A percentile compares a stretch with the other conserved stretches of the same genome.
phyloP scores from a whole-genome alignment of 2,113 vertebrate genomes.

The Microcebus murinus region DNA sequence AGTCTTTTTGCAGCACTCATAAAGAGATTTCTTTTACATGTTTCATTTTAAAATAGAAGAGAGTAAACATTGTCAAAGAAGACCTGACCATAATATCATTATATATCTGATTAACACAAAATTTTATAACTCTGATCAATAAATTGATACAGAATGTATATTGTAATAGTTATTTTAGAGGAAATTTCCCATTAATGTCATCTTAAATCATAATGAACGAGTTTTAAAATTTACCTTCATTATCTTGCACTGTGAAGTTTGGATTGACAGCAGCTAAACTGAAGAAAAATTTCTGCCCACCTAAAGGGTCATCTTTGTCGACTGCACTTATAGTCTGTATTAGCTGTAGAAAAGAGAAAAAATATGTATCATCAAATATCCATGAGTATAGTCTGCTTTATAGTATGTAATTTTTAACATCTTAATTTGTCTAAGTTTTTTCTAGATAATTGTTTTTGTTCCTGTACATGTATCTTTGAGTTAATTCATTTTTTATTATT shows the following conservation, averaged over 20 bases:
- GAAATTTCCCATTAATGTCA: neutral
- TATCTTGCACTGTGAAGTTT: slow-evolving; percentile 98
- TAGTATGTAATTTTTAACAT: neutral
- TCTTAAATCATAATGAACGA: neutral
- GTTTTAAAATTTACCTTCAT: slow-evolving; percentile 91
- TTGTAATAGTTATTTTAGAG: neutral
- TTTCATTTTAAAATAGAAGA: slow-evolving; percentile 27
- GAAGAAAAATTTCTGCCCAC: slow-evolving; percentile 99
- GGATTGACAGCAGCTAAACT: slow-evolving; percentile 95
- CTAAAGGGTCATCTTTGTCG: slow-evolving; percentile 96
- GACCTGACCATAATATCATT: neutral
- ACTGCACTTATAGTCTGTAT: slow-evolving; percentile 99
- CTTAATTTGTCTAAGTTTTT: neutral
- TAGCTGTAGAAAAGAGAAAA: slow-evolving; percentile 87
- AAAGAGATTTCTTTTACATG: neutral
- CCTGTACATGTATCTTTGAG: neutral
- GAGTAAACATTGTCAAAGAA: neutral
- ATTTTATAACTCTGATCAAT: neutral
- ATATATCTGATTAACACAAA: neutral
- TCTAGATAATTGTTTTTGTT: neutral
- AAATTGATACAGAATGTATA: neutral
- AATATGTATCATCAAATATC: neutral
- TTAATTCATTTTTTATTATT: neutral
- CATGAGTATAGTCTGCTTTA: neutral
- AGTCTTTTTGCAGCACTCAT: neutral